Evolutionary conservation across 1,140 invertebrate species (phyloP), one percentile per base, ranked within the genome.

Genomic region (Brachionus angularis): DNA sequence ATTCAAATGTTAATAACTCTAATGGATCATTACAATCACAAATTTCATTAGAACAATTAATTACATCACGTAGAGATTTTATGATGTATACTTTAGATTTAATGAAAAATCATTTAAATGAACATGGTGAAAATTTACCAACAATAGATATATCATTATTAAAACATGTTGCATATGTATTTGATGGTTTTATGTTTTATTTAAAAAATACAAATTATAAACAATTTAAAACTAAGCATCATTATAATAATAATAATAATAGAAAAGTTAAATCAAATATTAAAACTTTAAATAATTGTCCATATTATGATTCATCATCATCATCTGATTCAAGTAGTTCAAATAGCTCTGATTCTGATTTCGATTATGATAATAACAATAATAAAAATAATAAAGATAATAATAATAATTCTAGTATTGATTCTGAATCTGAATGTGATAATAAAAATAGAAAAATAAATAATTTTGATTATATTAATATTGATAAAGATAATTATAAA

Each of bases 171-270:
- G 93, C 94, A 0, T 98, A 83, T 71, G 78, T 96, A 0, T 91
- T 98, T 72, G 96, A 98, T 82, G 91, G 92, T 10, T 85, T 97
- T 16, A 90, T 97, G 52, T 96, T 95, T 83, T 96, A 93, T 77
- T 91, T 97, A 87, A 86, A 91, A 53, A 88, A 88, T 39, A 86
- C 88, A 27, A 86, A 85, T 84, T 1, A 85, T 87, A 83, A 86
- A 88, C 71, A 85, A 86, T n/a, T n/a, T n/a, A n/a, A n/a, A n/a
- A n/a, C n/a, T n/a, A n/a, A n/a, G n/a, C n/a, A n/a, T n/a, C n/a
- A n/a, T n/a, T n/a, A n/a, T n/a, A n/a, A n/a, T n/a, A n/a, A n/a
- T n/a, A n/a, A n/a, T n/a, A n/a, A n/a, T n/a, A n/a, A n/a, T n/a
- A n/a, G n/a, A n/a, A n/a, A n/a, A n/a, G n/a, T n/a, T n/a, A n/a